A percentile compares a stretch with the other conserved stretches of the same genome.
These are phyloP conservation scores for Pterophyllum scalare DNA, from an alignment of 2,113 vertebrate genomes.

Conservation along the genomic window DNA sequence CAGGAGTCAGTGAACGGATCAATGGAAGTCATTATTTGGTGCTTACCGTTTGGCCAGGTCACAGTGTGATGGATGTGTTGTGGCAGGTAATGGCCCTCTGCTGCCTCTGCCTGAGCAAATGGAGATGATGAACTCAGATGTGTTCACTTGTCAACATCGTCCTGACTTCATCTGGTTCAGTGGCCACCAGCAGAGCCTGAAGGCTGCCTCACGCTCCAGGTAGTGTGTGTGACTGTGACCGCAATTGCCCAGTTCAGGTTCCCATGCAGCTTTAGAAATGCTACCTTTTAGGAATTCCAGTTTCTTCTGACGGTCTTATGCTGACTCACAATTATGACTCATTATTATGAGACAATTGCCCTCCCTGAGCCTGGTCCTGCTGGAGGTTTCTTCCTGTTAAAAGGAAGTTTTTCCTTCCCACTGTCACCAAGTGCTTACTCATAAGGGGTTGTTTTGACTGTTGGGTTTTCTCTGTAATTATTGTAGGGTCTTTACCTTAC, in stretches of 20 bases:
- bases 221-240: not conserved
- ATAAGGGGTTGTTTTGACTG: too few relatives aligned
- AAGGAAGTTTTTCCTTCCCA: too few relatives aligned
- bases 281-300: not conserved
- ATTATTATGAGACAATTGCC: not conserved
- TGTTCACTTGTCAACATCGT: slow-evolving; percentile 52
- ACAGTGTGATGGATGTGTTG: slow-evolving; percentile 54
- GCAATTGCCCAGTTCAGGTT: not conserved
- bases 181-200: slow-evolving; percentile 16
- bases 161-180: slow-evolving; percentile 38
- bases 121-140: slow-evolving; percentile 58
- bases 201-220: not conserved
- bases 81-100: slow-evolving; percentile 55
- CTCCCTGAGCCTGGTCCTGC: too few relatives aligned
- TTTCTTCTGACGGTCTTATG: not conserved
- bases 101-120: slow-evolving; percentile 37
- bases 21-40: slow-evolving; percentile 68
- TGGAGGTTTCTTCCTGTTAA: too few relatives aligned
- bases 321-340: not conserved
- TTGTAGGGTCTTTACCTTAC: too few relatives aligned
- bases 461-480: too few relatives aligned
- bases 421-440: too few relatives aligned
- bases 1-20: slow-evolving; percentile 58
- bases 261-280: not conserved
- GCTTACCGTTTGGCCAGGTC: slow-evolving; percentile 64